phyloP scores from a whole-genome alignment of 2,113 vertebrate species.

The Cyprinodon brontotheroides region DNA sequence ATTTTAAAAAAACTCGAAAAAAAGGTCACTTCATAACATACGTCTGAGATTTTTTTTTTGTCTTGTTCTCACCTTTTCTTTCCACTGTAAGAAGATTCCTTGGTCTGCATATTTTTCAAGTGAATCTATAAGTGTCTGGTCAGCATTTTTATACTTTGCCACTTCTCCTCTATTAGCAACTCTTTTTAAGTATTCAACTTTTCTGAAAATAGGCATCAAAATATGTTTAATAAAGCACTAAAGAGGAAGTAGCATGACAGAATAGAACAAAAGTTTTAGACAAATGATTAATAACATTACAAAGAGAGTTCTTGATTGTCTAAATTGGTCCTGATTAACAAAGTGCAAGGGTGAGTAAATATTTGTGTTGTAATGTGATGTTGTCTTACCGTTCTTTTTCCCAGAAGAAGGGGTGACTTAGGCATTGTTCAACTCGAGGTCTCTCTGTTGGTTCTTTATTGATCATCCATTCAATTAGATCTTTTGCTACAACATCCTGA shows the following conservation, averaged over 20 bases:
- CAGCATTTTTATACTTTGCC: constrained; percentile 7
- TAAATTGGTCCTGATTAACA: neutral
- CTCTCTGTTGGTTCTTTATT: constrained; percentile 42
- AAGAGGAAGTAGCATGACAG: neutral
- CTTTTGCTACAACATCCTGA: constrained; percentile 61
- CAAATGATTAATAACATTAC: neutral
- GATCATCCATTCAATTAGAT: constrained; percentile 73
- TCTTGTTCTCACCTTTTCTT: constrained; percentile 48
- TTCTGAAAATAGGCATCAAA: constrained; percentile 19
- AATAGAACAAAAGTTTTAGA: neutral
- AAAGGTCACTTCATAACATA: too few species aligned
- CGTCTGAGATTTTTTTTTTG: neutral
- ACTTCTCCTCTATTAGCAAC: constrained; percentile 43
- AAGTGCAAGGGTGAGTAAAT: neutral
- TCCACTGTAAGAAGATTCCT: constrained; percentile 65
- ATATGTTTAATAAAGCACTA: neutral
- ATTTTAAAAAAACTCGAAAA: neutral
- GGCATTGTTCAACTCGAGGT: constrained; percentile 59
- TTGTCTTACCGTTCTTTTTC: constrained; percentile 14
- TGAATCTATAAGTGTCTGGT: constrained; percentile 13
- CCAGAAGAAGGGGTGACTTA: constrained; percentile 76
- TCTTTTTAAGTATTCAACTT: constrained; percentile 54
- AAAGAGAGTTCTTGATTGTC: neutral
- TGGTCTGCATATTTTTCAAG: constrained; percentile 10
- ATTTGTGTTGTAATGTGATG: neutral